Evolutionary conservation across 2,113 vertebrate genomes (phyloP).

Genomic region (Pollimyrus isidori): DNA sequence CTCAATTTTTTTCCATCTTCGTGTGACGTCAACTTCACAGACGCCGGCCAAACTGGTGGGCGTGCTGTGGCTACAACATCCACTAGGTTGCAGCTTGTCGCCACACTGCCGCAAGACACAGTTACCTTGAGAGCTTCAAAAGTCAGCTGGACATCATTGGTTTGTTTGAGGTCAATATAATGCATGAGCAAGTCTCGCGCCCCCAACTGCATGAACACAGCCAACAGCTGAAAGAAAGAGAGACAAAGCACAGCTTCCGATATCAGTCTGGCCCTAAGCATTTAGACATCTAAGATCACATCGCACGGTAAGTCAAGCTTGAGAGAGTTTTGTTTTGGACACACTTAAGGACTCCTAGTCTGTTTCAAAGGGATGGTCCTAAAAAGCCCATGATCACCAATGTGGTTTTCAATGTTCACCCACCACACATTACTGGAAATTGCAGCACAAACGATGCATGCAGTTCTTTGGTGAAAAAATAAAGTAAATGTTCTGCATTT

Average conservation of each 20-base stretch:
- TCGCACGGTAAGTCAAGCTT: not conserved
- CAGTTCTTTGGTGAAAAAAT: not conserved
- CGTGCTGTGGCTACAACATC: not conserved
- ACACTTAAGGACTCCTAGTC: not conserved
- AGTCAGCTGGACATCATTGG: slow-evolving; percentile 91
- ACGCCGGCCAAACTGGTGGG: not conserved
- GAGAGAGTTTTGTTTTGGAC: not conserved
- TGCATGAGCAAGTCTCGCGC: slow-evolving; percentile 95
- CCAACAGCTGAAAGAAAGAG: slow-evolving; percentile 68
- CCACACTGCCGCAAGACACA: not conserved
- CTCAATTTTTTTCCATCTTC: not conserved
- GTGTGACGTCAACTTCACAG: not conserved
- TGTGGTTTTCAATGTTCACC: not conserved
- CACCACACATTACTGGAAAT: not conserved
- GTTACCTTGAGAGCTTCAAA: slow-evolving; percentile 96
- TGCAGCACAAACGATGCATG: not conserved
- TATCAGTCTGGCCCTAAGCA: not conserved
- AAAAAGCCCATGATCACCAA: not conserved
- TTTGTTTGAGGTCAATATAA: slow-evolving; percentile 93
- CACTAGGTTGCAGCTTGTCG: not conserved
- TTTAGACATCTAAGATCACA: not conserved
- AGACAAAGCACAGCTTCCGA: not conserved
- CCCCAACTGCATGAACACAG: slow-evolving; percentile 97
- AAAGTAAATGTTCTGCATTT: not conserved
- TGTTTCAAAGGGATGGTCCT: not conserved